Percentiles rank a stretch among this genome's conserved stretches.
Evolutionary conservation across 2,113 vertebrate species (phyloP).

Genomic region (Tricholaema leucomelas): DNA sequence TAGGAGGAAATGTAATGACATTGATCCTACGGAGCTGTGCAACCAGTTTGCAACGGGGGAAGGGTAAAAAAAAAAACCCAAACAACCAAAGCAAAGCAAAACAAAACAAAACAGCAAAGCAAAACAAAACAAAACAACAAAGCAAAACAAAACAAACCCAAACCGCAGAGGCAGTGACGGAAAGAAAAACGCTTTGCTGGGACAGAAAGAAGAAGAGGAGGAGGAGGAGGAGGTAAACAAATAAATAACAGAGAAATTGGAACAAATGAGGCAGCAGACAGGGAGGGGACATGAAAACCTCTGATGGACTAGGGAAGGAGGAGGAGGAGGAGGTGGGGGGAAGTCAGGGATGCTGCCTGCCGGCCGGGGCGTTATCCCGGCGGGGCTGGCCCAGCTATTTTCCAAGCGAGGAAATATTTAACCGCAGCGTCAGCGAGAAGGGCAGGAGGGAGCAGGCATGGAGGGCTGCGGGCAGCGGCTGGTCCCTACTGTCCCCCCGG

Average conservation of each 20-base stretch:
- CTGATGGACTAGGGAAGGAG: background rate
- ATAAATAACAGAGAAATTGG: background rate
- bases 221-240: background rate
- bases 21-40: background rate
- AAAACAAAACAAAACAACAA: no score
- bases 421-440: constrained; percentile 12
- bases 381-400: background rate
- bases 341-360: background rate
- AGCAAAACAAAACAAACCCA: background rate
- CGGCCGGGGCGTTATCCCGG: background rate
- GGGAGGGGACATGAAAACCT: accelerated
- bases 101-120: no score
- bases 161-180: accelerated
- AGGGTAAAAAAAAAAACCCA: background rate
- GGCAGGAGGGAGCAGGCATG: constrained; percentile 20
- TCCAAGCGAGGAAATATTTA: constrained; percentile 56
- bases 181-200: background rate
- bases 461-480: background rate
- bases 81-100: no score
- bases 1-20: background rate
- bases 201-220: background rate
- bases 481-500: background rate
- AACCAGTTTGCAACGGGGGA: background rate
- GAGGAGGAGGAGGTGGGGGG: no score
- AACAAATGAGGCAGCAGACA: background rate